Evolutionary conservation across 2,888 invertebrate species (phyloP).

Genomic region (Liodrosophila aerea): DNA sequence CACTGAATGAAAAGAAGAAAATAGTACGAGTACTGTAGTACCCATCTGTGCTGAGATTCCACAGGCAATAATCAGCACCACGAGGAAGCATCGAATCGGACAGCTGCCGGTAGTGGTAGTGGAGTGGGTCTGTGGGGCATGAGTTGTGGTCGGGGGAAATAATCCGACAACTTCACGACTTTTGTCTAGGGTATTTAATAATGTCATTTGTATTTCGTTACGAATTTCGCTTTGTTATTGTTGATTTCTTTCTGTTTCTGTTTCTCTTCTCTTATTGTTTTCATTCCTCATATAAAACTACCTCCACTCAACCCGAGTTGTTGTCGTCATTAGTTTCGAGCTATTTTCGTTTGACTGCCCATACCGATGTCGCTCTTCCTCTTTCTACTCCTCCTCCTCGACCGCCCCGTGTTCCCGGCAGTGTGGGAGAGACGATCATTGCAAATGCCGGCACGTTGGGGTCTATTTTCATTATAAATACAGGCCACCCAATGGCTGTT

Average conservation of each 20-base stretch:
- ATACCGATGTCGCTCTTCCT: background rate
- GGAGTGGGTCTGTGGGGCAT: slow-evolving; percentile 12
- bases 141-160: slow-evolving; percentile 5
- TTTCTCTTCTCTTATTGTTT: no score
- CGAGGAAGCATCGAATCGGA: slow-evolving; percentile 60
- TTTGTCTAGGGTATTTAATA: slow-evolving; percentile 66
- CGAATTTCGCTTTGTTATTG: slow-evolving; percentile 35
- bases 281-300: slow-evolving; percentile 13
- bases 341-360: slow-evolving; percentile 48
- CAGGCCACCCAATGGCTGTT: slow-evolving; percentile 39
- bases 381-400: slow-evolving; percentile 20
- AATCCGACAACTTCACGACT: slow-evolving; percentile 53
- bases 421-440: slow-evolving; percentile 37
- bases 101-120: slow-evolving; percentile 69
- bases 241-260: slow-evolving; percentile 35
- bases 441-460: slow-evolving; percentile 30
- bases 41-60: background rate
- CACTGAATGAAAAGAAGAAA: background rate
- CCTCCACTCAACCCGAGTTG: slow-evolving; percentile 18
- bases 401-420: slow-evolving; percentile 16
- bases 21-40: no score
- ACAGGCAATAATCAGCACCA: slow-evolving; percentile 34
- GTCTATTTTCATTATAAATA: slow-evolving; percentile 67
- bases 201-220: slow-evolving; percentile 65
- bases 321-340: slow-evolving; percentile 47